These are phyloP conservation scores for Plagodis pulveraria DNA, from an alignment of 2,888 invertebrate species.

Conservation along the genomic window DNA sequence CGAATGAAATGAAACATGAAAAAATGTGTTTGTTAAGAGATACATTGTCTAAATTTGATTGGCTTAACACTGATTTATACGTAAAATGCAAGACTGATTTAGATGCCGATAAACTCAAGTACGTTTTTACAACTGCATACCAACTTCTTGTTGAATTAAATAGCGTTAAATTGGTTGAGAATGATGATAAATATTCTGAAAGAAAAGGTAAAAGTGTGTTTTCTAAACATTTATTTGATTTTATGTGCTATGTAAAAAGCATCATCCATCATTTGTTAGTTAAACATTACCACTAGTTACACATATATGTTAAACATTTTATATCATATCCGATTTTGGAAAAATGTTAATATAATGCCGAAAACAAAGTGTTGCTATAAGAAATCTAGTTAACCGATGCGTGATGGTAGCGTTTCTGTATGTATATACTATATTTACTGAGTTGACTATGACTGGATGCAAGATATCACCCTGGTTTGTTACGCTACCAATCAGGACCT, in stretches of 20 bases:
- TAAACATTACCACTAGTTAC: too few relatives aligned
- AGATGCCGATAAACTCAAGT: constrained; percentile 48
- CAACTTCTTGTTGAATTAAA: constrained; percentile 53
- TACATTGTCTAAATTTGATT: constrained; percentile 53
- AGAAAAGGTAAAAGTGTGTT: constrained; percentile 49
- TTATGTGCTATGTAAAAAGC: constrained; percentile 42
- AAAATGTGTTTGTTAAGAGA: constrained; percentile 41
- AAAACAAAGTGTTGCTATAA: too few relatives aligned
- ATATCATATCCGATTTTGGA: too few relatives aligned
- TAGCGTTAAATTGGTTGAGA: constrained; percentile 29
- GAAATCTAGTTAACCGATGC: too few relatives aligned
- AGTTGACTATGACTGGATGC: too few relatives aligned
- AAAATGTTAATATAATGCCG: too few relatives aligned
- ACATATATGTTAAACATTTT: too few relatives aligned
- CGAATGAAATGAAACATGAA: constrained; percentile 41
- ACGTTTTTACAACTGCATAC: constrained; percentile 49
- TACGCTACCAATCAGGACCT: too few relatives aligned
- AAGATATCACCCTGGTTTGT: too few relatives aligned
- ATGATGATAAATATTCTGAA: constrained; percentile 14
- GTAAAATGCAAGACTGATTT: constrained; percentile 42
- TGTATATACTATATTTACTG: too few relatives aligned
- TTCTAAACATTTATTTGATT: constrained; percentile 34
- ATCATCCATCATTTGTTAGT: too few relatives aligned
- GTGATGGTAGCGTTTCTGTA: too few relatives aligned
- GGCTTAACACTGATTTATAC: constrained; percentile 50